These are phyloP conservation scores for Ectemnius continuus DNA, from an alignment of 2,888 invertebrate species.

Conservation along the genomic window DNA sequence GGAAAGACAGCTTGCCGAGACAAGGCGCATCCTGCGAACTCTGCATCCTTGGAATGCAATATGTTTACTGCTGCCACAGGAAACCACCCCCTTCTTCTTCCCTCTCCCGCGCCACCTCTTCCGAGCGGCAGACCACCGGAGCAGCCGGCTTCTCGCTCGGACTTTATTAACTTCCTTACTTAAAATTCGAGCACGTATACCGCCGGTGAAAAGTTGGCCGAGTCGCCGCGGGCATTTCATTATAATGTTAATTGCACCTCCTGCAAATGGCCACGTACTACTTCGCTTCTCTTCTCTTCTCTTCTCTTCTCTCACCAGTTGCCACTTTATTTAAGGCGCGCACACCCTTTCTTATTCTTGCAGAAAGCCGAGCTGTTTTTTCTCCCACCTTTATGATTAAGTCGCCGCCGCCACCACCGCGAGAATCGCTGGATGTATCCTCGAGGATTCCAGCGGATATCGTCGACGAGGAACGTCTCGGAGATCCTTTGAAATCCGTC, in stretches of 20 bases:
- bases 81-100: not conserved
- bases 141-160: not conserved
- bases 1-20: constrained; percentile 8
- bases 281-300: too few relatives aligned
- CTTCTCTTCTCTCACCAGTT: too few relatives aligned
- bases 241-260: constrained; percentile 4
- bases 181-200: constrained; percentile 10
- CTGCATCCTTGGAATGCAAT: constrained; percentile 1
- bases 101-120: too few relatives aligned
- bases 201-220: constrained; percentile 3
- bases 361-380: not conserved
- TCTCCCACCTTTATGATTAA: too few relatives aligned
- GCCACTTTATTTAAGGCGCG: not conserved
- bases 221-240: constrained; percentile 4
- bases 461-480: not conserved
- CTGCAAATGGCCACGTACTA: not conserved
- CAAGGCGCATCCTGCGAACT: not conserved
- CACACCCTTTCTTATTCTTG: not conserved
- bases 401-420: too few relatives aligned
- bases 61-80: not conserved
- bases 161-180: constrained; percentile 10
- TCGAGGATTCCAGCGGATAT: not conserved
- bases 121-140: not conserved
- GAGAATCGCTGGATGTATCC: not conserved
- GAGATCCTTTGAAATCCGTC: not conserved